Conservation (phyloP, 1,140 invertebrate genomes). For the Drosophila azteca region DNA sequence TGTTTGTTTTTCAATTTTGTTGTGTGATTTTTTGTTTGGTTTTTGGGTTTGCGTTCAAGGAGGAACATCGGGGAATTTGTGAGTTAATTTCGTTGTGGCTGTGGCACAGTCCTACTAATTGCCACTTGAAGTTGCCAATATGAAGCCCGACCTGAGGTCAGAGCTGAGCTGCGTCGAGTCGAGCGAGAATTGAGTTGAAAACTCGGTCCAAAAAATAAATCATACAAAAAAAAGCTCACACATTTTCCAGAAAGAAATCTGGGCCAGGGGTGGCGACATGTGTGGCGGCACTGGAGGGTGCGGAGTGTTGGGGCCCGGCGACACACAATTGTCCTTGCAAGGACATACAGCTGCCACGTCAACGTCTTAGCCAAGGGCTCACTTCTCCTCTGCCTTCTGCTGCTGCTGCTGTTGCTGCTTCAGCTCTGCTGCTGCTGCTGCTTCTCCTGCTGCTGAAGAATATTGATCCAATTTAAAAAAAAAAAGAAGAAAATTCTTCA, state of each 20-base stretch:
- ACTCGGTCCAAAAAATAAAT: constrained; percentile 19
- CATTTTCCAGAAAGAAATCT: constrained; percentile 24
- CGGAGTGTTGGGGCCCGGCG: neutral
- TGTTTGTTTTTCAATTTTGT: constrained; percentile 37
- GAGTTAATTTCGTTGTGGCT: constrained; percentile 49
- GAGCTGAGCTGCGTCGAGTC: constrained; percentile 17
- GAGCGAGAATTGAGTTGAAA: neutral
- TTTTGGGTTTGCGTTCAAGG: constrained; percentile 49
- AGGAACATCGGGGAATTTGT: too few species aligned
- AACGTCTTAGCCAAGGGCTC: constrained; percentile 66
- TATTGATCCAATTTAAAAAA: constrained; percentile 66
- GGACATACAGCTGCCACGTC: constrained; percentile 72
- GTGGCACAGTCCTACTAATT: constrained; percentile 51
- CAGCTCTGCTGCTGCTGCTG: too few species aligned
- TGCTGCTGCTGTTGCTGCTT: too few species aligned
- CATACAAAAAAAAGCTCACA: constrained; percentile 35
- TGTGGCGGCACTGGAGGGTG: neutral
- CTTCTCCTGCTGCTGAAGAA: constrained; percentile 36
- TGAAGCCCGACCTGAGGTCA: constrained; percentile 37
- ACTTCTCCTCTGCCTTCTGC: neutral
- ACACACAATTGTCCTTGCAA: constrained; percentile 77
- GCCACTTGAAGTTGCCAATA: constrained; percentile 54
- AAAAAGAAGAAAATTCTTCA: constrained; percentile 14
- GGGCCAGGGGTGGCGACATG: constrained; percentile 21
- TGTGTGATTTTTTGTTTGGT: constrained; percentile 35